A percentile compares a stretch with the other conserved stretches of the same genome.
These are phyloP conservation scores for Eremophila alpestris DNA, from an alignment of 2,797 vertebrate species.

Conservation along the genomic window DNA sequence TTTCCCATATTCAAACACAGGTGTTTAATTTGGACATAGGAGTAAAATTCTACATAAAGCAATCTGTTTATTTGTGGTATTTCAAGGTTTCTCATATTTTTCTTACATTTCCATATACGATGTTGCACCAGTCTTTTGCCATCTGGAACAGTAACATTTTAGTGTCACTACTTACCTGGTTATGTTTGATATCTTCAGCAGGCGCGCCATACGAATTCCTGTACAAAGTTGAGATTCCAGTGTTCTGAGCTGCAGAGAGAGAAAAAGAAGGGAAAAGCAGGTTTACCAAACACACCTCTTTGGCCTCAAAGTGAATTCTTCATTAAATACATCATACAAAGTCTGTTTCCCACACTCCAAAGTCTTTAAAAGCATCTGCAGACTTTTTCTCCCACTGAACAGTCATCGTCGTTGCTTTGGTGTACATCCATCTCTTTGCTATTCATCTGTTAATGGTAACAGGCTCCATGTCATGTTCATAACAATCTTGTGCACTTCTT, in stretches of 20 bases:
- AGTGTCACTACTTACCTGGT: conserved; percentile 81
- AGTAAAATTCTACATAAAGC: neutral
- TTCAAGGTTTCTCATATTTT: neutral
- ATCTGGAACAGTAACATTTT: neutral
- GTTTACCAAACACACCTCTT: conserved; percentile 17
- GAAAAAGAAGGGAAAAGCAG: neutral
- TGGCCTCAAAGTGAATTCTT: neutral
- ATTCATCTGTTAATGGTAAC: neutral
- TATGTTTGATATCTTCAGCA: conserved; percentile 94
- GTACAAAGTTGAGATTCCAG: conserved; percentile 94
- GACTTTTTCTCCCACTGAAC: neutral
- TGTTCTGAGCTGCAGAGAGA: conserved; percentile 86
- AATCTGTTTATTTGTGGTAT: neutral
- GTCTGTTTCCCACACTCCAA: neutral
- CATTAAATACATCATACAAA: neutral
- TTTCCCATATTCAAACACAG: neutral
- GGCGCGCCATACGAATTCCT: conserved; percentile 94
- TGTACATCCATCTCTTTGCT: neutral
- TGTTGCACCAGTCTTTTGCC: neutral
- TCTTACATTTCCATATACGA: neutral
- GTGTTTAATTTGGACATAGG: neutral
- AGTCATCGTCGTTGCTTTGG: neutral
- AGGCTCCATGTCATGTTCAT: neutral
- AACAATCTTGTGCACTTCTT: neutral
- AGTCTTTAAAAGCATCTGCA: neutral